phyloP scores from a whole-genome alignment of 2,797 vertebrate species.

The Fistularia tabacaria region DNA sequence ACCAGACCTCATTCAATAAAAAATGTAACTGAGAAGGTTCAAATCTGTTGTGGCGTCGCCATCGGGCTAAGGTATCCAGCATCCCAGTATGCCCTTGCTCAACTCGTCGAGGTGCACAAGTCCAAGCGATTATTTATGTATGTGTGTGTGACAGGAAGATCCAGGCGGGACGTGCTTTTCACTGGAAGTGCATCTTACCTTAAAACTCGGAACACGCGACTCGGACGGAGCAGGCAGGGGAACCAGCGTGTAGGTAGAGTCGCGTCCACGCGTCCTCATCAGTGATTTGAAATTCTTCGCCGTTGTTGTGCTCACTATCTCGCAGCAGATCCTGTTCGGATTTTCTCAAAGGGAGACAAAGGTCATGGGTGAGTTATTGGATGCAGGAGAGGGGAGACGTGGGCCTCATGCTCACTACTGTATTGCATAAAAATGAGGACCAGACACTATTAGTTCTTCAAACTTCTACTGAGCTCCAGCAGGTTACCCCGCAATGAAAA shows the following conservation, averaged over 20 bases:
- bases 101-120: no score
- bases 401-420: neutral
- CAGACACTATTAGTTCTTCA: conserved; percentile 27
- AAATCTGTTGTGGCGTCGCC: no score
- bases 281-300: neutral
- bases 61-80: no score
- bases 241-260: neutral
- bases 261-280: neutral
- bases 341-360: neutral
- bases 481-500: conserved; percentile 53
- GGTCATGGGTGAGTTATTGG: neutral
- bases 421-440: conserved; percentile 20
- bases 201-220: no score
- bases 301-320: neutral
- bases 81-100: no score
- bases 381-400: neutral
- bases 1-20: no score
- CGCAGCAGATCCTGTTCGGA: neutral
- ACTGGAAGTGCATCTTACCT: no score
- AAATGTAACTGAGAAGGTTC: no score
- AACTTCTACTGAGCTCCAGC: conserved; percentile 34
- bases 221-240: neutral
- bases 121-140: no score
- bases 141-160: no score
- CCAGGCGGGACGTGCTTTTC: no score